A percentile compares a stretch with the other conserved stretches of the same genome.
Conservation (phyloP, 2,888 invertebrate genomes). For the Lordiphosa andalusiaca region DNA sequence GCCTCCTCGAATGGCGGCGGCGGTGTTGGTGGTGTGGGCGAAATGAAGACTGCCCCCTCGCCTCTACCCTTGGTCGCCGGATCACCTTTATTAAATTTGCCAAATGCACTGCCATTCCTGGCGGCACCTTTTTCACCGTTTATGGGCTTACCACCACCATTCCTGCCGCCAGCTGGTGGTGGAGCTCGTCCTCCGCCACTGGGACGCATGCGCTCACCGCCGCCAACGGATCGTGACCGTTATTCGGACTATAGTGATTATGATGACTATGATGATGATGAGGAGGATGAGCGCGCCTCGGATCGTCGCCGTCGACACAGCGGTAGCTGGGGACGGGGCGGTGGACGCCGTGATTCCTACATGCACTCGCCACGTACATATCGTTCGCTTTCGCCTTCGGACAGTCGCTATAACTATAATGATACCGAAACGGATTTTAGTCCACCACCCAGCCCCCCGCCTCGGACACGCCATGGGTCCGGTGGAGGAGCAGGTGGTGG, state of each 20-base stretch:
- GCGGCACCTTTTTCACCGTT: slow-evolving; percentile 84
- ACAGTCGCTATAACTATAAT: slow-evolving; percentile 82
- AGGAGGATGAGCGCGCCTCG: slow-evolving; percentile 48
- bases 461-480: slow-evolving; percentile 2
- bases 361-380: slow-evolving; percentile 76
- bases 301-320: slow-evolving; percentile 52
- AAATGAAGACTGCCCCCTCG: slow-evolving; percentile 77
- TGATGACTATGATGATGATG: slow-evolving; percentile 62
- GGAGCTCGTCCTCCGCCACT: slow-evolving; percentile 82
- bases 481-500: slow-evolving; percentile 1
- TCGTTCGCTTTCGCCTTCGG: slow-evolving; percentile 79
- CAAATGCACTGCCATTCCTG: slow-evolving; percentile 82
- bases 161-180: slow-evolving; percentile 82
- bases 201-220: slow-evolving; percentile 82
- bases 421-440: slow-evolving; percentile 86
- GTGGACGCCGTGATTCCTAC: slow-evolving; percentile 67
- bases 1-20: slow-evolving; percentile 41
- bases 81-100: slow-evolving; percentile 77
- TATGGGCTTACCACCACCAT: slow-evolving; percentile 83
- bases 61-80: slow-evolving; percentile 79
- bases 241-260: slow-evolving; percentile 72
- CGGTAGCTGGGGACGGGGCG: slow-evolving; percentile 71
- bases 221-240: slow-evolving; percentile 62
- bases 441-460: slow-evolving; percentile 83
- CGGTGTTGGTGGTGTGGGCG: slow-evolving; percentile 7